Evolutionary conservation across 2,888 invertebrate genomes (phyloP).

Genomic region (Plagodis pulveraria): DNA sequence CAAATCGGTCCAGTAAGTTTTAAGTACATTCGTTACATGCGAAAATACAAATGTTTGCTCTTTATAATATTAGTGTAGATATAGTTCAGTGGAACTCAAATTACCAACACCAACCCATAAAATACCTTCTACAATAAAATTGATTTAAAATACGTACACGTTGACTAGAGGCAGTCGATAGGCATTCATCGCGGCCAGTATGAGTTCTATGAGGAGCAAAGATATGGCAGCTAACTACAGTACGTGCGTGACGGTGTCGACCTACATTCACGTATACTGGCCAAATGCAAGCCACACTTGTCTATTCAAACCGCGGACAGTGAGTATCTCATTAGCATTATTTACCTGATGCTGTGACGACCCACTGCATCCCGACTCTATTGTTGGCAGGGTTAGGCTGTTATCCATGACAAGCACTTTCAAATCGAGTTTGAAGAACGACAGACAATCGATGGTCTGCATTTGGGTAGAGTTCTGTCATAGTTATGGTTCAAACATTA

Average conservation of each 20-base stretch:
- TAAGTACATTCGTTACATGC: too few relatives aligned
- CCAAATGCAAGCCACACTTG: slow-evolving; percentile 49
- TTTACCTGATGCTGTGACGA: slow-evolving; percentile 57
- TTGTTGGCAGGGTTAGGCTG: slow-evolving; percentile 10
- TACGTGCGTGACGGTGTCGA: slow-evolving; percentile 64
- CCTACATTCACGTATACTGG: slow-evolving; percentile 55
- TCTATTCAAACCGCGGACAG: slow-evolving; percentile 61
- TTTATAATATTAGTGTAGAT: too few relatives aligned
- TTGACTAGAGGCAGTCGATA: slow-evolving; percentile 3
- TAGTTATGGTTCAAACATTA: not conserved
- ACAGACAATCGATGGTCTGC: not conserved
- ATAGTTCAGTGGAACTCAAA: too few relatives aligned
- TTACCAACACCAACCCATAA: too few relatives aligned
- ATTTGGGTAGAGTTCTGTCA: not conserved
- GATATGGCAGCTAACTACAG: slow-evolving; percentile 38
- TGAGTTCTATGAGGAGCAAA: slow-evolving; percentile 39
- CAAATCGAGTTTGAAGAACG: slow-evolving; percentile 6
- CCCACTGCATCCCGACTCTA: slow-evolving; percentile 29
- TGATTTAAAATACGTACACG: too few relatives aligned
- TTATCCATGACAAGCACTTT: slow-evolving; percentile 14
- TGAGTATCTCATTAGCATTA: slow-evolving; percentile 70
- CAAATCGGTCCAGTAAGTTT: too few relatives aligned
- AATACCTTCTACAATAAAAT: too few relatives aligned
- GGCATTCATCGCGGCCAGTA: slow-evolving; percentile 24
- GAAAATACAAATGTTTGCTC: too few relatives aligned